These are phyloP conservation scores for Origma solitaria DNA, from an alignment of 2,113 vertebrate genomes.

Conservation along the genomic window DNA sequence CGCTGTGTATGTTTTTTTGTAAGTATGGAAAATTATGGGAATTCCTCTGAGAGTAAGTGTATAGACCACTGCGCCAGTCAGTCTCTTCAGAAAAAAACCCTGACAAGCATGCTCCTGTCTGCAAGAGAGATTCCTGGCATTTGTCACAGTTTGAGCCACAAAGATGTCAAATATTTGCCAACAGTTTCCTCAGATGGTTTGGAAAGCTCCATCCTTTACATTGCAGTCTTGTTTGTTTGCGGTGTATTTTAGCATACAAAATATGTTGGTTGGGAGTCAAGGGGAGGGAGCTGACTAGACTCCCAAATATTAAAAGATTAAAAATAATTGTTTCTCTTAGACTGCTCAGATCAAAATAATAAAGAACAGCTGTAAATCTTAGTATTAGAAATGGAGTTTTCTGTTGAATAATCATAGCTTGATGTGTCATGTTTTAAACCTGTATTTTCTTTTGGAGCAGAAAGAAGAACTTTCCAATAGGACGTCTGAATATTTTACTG, in stretches of 20 bases:
- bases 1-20: neutral
- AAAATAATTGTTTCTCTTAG: slow-evolving; percentile 40
- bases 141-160: slow-evolving; percentile 45
- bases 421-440: slow-evolving; percentile 54
- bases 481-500: slow-evolving; percentile 84
- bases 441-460: slow-evolving; percentile 70
- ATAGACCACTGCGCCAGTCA: slow-evolving; percentile 18
- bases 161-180: slow-evolving; percentile 45
- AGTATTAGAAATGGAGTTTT: slow-evolving; percentile 11
- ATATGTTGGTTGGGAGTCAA: neutral
- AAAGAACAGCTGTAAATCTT: slow-evolving; percentile 51
- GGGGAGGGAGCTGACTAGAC: slow-evolving; percentile 16
- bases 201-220: slow-evolving; percentile 48
- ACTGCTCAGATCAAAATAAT: slow-evolving; percentile 47
- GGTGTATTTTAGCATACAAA: slow-evolving; percentile 38
- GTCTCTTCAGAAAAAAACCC: slow-evolving; percentile 38
- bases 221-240: slow-evolving; percentile 46
- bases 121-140: slow-evolving; percentile 39
- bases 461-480: slow-evolving; percentile 59
- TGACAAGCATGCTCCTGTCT: slow-evolving; percentile 26
- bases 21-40: slow-evolving; percentile 16
- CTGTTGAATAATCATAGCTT: slow-evolving; percentile 51
- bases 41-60: slow-evolving; percentile 36
- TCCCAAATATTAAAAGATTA: slow-evolving; percentile 29
- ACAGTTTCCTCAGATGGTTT: slow-evolving; percentile 53